phyloP scores from a whole-genome alignment of 2,888 invertebrate species.

The Machimus atricapillus region DNA sequence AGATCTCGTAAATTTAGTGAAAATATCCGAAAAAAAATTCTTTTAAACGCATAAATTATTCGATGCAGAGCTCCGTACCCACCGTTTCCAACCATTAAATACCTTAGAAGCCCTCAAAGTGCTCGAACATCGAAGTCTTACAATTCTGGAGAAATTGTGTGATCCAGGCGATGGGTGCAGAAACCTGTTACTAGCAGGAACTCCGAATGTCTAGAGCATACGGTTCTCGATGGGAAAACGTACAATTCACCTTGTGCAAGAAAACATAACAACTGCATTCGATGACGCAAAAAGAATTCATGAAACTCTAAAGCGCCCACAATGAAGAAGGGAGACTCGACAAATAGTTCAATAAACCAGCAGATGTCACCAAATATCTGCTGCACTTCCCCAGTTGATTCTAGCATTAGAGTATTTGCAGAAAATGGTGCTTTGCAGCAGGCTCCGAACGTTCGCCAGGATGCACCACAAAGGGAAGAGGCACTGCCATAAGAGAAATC shows the following conservation, averaged over 20 bases:
- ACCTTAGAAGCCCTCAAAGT: neutral
- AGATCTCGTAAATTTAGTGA: neutral
- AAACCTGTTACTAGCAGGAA: neutral
- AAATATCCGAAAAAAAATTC: neutral
- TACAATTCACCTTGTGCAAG: slow-evolving; percentile 22
- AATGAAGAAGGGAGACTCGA: slow-evolving; percentile 14
- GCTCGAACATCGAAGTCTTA: neutral
- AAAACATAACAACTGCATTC: slow-evolving; percentile 36
- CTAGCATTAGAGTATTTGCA: slow-evolving; percentile 26
- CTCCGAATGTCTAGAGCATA: neutral
- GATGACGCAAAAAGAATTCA: slow-evolving; percentile 22
- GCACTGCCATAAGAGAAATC: neutral
- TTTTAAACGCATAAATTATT: neutral
- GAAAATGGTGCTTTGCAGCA: slow-evolving; percentile 3
- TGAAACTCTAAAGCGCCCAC: slow-evolving; percentile 18
- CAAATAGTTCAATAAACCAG: slow-evolving; percentile 39
- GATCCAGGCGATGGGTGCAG: neutral
- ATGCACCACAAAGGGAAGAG: neutral
- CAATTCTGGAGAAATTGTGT: neutral
- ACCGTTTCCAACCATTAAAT: neutral
- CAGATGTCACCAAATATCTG: slow-evolving; percentile 30
- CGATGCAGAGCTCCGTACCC: neutral
- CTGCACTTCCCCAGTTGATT: slow-evolving; percentile 17
- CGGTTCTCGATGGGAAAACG: neutral
- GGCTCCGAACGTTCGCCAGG: neutral